Conservation (phyloP, 2,797 vertebrate species). For the Scarus forsteni region DNA sequence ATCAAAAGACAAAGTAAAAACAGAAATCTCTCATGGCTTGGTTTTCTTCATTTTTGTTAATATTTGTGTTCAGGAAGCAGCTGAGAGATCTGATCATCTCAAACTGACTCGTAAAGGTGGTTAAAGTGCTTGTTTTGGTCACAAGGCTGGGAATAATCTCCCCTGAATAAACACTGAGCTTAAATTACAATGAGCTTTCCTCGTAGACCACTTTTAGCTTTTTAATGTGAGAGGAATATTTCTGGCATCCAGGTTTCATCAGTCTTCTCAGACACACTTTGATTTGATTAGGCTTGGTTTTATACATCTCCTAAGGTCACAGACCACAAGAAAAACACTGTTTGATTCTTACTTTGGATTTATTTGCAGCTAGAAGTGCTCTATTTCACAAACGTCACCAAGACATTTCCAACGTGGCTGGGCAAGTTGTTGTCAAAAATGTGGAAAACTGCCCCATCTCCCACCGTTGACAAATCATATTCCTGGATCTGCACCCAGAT, state of each 20-base stretch:
- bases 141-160: constrained; percentile 27
- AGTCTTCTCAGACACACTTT: not conserved
- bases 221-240: not conserved
- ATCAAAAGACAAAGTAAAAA: too few species aligned
- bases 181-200: not conserved
- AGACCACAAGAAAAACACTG: too few species aligned
- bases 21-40: not conserved
- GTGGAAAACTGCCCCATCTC: too few species aligned
- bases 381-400: too few species aligned
- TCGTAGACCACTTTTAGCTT: not conserved
- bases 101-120: constrained; percentile 3
- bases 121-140: not conserved
- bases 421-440: too few species aligned
- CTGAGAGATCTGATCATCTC: not conserved
- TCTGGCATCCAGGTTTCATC: not conserved
- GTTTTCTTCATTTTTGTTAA: not conserved
- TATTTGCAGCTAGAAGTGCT: too few species aligned
- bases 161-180: constrained; percentile 14
- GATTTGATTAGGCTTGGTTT: not conserved
- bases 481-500: too few species aligned
- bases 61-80: not conserved
- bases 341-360: too few species aligned
- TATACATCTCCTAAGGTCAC: too few species aligned
- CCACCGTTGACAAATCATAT: too few species aligned
- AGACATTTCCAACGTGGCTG: too few species aligned